Evolutionary conservation across 2,888 invertebrate species (phyloP).

Genomic region (Abscondita cerata): DNA sequence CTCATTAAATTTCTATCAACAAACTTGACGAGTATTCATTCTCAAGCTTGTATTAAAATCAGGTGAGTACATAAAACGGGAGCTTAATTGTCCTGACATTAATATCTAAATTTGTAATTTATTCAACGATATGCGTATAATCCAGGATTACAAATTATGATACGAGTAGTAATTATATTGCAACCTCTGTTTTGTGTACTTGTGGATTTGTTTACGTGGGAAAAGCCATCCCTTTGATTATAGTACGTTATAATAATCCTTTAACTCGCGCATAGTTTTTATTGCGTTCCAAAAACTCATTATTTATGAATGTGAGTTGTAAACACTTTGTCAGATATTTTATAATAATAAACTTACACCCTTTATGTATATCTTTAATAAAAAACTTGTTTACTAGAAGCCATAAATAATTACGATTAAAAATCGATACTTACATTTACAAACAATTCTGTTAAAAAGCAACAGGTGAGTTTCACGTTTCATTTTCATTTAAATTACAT

Average conservation of each 20-base stretch:
- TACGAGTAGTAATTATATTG: slow-evolving; percentile 1
- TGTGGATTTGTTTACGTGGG: slow-evolving; percentile 6
- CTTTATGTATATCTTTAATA: neutral
- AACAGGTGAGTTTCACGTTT: too few species aligned
- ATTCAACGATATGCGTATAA: slow-evolving; percentile 1
- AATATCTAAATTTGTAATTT: slow-evolving; percentile 5
- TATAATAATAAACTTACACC: neutral
- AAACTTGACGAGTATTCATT: too few species aligned
- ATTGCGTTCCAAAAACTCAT: neutral
- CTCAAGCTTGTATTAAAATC: neutral
- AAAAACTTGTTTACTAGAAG: too few species aligned
- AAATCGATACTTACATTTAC: too few species aligned
- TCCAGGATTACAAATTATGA: slow-evolving; percentile 7
- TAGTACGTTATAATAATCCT: neutral
- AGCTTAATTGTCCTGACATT: neutral
- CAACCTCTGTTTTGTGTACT: neutral
- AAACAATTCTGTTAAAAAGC: too few species aligned
- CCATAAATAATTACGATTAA: too few species aligned
- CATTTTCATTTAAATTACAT: too few species aligned
- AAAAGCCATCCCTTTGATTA: slow-evolving; percentile 7
- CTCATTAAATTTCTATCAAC: too few species aligned
- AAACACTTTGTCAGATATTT: neutral
- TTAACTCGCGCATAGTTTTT: neutral
- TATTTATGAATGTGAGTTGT: neutral
- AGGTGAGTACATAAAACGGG: neutral